These are phyloP conservation scores for Strix uralensis DNA, from an alignment of 2,113 vertebrate species.

Conservation along the genomic window DNA sequence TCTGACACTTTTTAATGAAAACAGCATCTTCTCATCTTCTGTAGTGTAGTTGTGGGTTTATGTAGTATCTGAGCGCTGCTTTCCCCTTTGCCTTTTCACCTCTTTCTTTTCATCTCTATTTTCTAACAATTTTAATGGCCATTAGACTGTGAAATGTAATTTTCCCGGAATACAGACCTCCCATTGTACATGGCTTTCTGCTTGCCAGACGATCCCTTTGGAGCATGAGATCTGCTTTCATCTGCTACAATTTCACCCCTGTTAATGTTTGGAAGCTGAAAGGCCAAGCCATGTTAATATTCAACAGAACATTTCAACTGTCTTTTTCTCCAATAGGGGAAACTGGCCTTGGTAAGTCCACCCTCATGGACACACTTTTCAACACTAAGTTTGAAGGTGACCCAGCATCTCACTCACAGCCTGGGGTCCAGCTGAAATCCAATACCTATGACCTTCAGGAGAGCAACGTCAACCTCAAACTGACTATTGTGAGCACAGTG, in stretches of 20 bases:
- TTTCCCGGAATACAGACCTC: constrained; percentile 34
- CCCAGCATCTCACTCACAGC: constrained; percentile 90
- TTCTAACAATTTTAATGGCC: constrained; percentile 13
- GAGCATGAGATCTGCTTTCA: constrained; percentile 38
- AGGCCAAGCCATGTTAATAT: not conserved
- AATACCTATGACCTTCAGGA: constrained; percentile 95
- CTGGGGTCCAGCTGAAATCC: constrained; percentile 92
- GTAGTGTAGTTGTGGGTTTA: not conserved
- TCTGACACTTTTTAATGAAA: not conserved
- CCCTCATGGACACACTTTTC: constrained; percentile 97
- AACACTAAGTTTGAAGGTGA: constrained; percentile 97
- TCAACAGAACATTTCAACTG: not conserved
- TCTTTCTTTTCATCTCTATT: constrained; percentile 32
- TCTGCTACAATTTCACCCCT: constrained; percentile 44
- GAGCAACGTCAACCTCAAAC: constrained; percentile 93
- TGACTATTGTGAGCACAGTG: constrained; percentile 91
- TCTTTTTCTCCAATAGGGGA: constrained; percentile 79
- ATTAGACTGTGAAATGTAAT: constrained; percentile 57
- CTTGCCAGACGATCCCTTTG: constrained; percentile 13
- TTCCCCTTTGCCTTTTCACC: constrained; percentile 25
- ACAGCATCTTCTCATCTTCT: not conserved
- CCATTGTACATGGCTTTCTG: constrained; percentile 42
- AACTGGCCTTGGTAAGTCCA: constrained; percentile 96
- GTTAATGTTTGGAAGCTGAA: constrained; percentile 31
- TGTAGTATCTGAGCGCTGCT: not conserved